phyloP scores from a whole-genome alignment of 2,797 vertebrate species.

The Sarcoramphus papa region DNA sequence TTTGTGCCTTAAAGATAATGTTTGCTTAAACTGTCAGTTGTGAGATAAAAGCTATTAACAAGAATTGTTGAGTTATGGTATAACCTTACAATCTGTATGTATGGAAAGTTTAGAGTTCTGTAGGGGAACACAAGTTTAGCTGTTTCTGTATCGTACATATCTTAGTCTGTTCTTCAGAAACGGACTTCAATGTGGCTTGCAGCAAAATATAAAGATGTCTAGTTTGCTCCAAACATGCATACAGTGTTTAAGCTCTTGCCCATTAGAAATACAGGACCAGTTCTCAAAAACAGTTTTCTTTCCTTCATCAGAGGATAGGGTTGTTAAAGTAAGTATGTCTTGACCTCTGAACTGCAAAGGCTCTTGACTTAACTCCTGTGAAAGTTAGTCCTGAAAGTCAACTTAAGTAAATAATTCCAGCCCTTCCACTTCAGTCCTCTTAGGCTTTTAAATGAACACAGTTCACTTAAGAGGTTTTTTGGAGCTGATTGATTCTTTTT shows the following conservation, averaged over 20 bases:
- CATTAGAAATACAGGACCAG: background rate
- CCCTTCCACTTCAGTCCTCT: background rate
- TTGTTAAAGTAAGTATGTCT: background rate
- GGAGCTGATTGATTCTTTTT: background rate
- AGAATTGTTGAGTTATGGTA: background rate
- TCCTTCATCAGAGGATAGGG: accelerated
- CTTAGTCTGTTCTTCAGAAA: background rate
- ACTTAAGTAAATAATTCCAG: background rate
- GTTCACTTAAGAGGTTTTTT: background rate
- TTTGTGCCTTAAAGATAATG: background rate
- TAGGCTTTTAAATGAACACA: background rate
- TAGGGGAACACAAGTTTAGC: background rate
- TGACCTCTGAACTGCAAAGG: background rate
- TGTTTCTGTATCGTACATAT: background rate
- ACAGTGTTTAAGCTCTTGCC: background rate
- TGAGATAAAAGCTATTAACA: background rate
- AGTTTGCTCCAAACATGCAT: background rate
- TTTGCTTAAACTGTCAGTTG: background rate
- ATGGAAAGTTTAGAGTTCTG: background rate
- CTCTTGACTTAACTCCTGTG: background rate
- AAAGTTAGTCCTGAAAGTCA: background rate
- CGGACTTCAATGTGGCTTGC: background rate
- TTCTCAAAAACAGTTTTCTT: background rate
- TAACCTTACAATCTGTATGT: background rate
- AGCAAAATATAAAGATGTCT: background rate